Percentiles rank a stretch among this genome's conserved stretches.
phyloP scores from a whole-genome alignment of 1,140 invertebrate genomes.

The Saccostrea cuccullata region DNA sequence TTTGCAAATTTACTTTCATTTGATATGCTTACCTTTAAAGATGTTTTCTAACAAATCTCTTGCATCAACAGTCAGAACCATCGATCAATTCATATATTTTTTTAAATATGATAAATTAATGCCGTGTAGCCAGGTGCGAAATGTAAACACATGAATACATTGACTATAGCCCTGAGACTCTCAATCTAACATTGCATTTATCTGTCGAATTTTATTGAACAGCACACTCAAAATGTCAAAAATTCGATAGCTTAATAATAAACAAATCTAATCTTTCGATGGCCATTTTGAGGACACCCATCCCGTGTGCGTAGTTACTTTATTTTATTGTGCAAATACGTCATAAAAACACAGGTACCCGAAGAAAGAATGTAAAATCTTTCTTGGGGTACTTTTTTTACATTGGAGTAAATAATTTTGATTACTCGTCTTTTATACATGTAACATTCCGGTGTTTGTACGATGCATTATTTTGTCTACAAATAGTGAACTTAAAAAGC shows the following conservation, averaged over 20 bases:
- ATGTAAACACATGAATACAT: conserved; percentile 12
- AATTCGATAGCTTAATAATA: conserved; percentile 19
- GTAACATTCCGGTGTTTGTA: no score
- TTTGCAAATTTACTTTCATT: neutral
- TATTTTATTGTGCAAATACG: neutral
- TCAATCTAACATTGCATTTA: neutral
- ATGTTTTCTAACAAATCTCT: conserved; percentile 16
- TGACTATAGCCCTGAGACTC: neutral
- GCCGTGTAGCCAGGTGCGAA: conserved; percentile 11
- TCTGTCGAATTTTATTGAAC: conserved; percentile 11
- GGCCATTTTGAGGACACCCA: neutral
- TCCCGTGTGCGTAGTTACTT: neutral
- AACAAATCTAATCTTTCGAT: conserved; percentile 34
- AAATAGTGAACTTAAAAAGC: no score
- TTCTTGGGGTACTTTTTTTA: no score
- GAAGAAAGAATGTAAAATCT: no score
- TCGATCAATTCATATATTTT: neutral
- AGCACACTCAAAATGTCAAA: conserved; percentile 30
- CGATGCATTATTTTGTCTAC: no score
- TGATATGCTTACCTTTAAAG: conserved; percentile 13
- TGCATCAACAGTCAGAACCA: conserved; percentile 9
- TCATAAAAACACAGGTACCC: no score
- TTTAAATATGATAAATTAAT: neutral
- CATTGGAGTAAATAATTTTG: no score
- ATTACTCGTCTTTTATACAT: no score